Percentiles rank a stretch among this genome's conserved stretches.
Conservation (phyloP, 2,888 invertebrate species). For the Macaria notata region DNA sequence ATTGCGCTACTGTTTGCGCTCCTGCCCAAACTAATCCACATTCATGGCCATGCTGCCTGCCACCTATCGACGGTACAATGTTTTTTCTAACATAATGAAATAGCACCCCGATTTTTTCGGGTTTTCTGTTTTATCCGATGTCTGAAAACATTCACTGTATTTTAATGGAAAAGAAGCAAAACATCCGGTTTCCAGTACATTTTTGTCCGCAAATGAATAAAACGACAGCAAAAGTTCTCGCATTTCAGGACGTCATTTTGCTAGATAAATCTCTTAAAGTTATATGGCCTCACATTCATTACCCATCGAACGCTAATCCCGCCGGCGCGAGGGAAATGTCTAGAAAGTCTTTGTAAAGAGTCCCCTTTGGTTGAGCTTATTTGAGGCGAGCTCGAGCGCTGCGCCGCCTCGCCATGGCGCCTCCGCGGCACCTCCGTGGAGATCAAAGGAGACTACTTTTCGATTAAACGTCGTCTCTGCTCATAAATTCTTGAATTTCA, state of each 20-base stretch:
- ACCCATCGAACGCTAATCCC: conserved; percentile 33
- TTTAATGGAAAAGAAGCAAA: too few species aligned
- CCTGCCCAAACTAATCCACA: conserved; percentile 10
- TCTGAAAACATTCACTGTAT: too few species aligned
- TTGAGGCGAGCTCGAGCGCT: conserved; percentile 47
- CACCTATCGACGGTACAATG: conserved; percentile 1
- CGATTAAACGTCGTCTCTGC: conserved; percentile 50
- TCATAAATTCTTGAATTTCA: conserved; percentile 51
- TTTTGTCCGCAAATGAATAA: too few species aligned
- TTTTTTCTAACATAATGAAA: conserved; percentile 1
- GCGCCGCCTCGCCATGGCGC: conserved; percentile 33
- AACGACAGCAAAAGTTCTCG: too few species aligned
- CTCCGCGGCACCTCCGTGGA: conserved; percentile 45
- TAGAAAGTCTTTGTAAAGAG: conserved; percentile 37
- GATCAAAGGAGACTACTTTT: conserved; percentile 55
- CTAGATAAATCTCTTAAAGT: neutral
- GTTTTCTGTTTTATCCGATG: too few species aligned
- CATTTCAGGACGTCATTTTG: neutral
- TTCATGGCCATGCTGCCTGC: conserved; percentile 1
- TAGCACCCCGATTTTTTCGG: neutral
- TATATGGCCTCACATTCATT: conserved; percentile 29
- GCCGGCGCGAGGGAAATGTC: conserved; percentile 38
- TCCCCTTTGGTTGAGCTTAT: conserved; percentile 44
- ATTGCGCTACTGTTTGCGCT: conserved; percentile 23
- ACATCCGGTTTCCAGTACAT: too few species aligned